Percentiles rank a stretch among this genome's conserved stretches.
Conservation (phyloP, 2,113 vertebrate species). For the Saccopteryx bilineata region DNA sequence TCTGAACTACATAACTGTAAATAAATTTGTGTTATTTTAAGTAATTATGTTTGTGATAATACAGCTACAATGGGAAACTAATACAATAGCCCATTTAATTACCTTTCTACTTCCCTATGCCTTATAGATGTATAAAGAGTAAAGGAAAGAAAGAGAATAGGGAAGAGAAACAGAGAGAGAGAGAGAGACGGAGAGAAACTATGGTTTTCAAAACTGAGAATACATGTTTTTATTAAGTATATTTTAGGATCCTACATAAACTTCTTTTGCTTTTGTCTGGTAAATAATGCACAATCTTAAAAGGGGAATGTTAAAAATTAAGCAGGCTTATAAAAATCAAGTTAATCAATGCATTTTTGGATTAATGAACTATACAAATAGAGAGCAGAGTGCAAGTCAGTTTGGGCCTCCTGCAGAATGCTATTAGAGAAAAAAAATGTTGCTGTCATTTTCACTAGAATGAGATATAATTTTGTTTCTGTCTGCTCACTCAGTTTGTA, state of each 20-base stretch:
- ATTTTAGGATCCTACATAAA: background rate
- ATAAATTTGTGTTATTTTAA: constrained; percentile 23
- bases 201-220: background rate
- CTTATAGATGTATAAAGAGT: background rate
- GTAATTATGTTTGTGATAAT: background rate
- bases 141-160: background rate
- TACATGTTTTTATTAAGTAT: background rate
- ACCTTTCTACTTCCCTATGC: background rate
- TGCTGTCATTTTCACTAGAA: constrained; percentile 76
- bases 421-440: constrained; percentile 65
- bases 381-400: constrained; percentile 63
- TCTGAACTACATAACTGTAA: background rate
- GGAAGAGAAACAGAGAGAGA: accelerated
- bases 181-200: background rate
- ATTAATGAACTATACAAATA: constrained; percentile 80
- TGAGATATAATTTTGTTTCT: constrained; percentile 79
- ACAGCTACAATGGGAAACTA: background rate
- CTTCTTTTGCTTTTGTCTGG: constrained; percentile 32
- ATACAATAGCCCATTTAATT: background rate
- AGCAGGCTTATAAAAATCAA: constrained; percentile 67
- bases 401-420: constrained; percentile 66
- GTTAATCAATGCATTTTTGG: constrained; percentile 74
- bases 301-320: constrained; percentile 33
- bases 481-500: constrained; percentile 72
- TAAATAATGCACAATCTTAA: constrained; percentile 60